These are phyloP conservation scores for Galbula dea DNA, from an alignment of 2,113 vertebrate species.

Conservation along the genomic window DNA sequence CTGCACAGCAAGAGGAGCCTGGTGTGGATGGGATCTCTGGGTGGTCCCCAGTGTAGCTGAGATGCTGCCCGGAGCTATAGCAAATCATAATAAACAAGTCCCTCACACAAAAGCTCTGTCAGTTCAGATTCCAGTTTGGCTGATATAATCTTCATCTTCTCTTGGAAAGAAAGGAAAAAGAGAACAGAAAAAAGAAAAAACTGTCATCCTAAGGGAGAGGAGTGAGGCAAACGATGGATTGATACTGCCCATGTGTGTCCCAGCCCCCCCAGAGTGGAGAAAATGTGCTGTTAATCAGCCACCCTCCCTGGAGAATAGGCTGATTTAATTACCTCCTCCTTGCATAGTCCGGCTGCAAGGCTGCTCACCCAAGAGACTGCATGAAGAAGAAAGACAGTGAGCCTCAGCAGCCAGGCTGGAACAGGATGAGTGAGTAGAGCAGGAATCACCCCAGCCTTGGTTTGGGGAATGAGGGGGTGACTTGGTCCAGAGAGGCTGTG, in stretches of 20 bases:
- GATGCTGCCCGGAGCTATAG: conserved; percentile 12
- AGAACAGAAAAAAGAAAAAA: neutral
- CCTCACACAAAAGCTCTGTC: conserved; percentile 16
- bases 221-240: conserved; percentile 3
- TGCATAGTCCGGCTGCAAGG: neutral
- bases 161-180: conserved; percentile 38
- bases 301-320: neutral
- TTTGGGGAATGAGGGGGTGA: neutral
- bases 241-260: conserved; percentile 1
- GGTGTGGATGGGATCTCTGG: conserved; percentile 17
- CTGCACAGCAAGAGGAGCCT: neutral
- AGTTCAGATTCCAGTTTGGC: conserved; percentile 36
- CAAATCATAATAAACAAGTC: conserved; percentile 66
- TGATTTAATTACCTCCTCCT: conserved; percentile 60
- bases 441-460: neutral
- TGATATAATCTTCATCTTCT: conserved; percentile 60
- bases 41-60: conserved; percentile 49
- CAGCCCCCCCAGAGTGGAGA: neutral
- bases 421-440: neutral
- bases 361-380: neutral
- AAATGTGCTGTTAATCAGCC: conserved; percentile 59
- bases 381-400: neutral
- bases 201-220: conserved; percentile 14
- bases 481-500: neutral
- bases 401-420: neutral